Base-by-base conservation (phyloP, 2,888 invertebrate genomes). In the Protodeltote pygarga region DNA sequence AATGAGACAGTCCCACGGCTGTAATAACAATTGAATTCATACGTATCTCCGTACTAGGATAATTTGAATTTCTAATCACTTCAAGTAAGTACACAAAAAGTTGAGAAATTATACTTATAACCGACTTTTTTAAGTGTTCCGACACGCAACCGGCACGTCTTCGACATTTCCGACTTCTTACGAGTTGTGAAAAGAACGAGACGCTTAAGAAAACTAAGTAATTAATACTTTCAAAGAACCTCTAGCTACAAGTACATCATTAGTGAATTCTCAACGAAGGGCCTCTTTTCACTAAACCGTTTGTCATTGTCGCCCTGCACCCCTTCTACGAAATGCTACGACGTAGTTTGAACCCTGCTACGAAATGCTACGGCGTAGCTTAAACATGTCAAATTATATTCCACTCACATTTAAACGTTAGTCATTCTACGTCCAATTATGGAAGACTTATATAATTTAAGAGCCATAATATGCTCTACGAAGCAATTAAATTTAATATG, bases 251-350 rank as follows among this genome's bases (percentile, higher is more conserved):
- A 50, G 50, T 39, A 54, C 60, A 16, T 63, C 63, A 63, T 63
- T 65, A 64, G 54, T 45, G 54, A 48, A 54, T 59, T 33, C 35
- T 53, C 32, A 6, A 45, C 49, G 46, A 32, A 41, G 41, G 37
- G 17, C 6, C 25, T 8, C 35, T 42, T 35, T 44, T 40, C 25
- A 20, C 31, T 34, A 35, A 38, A 41, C 31, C 49, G 52, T 67
- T 58, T 62, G 41, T 65, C 64, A 53, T 16, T 46, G 58, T 58
- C 50, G 31, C 39, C 24, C 31, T 44, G 48, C 57, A 45, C 27
- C 39, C 24, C 31, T 44, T 46, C 57, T 37, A 37, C 63, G 34
- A 47, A 33, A 16, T 21, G 48, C 46, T 61, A 52, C 44, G 42
- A 24, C 50, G 49, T 58, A 48, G 37, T 48, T 44, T 29, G 24